Base-by-base conservation (phyloP, 2,113 vertebrate species). In the Brienomyrus longianalis region DNA sequence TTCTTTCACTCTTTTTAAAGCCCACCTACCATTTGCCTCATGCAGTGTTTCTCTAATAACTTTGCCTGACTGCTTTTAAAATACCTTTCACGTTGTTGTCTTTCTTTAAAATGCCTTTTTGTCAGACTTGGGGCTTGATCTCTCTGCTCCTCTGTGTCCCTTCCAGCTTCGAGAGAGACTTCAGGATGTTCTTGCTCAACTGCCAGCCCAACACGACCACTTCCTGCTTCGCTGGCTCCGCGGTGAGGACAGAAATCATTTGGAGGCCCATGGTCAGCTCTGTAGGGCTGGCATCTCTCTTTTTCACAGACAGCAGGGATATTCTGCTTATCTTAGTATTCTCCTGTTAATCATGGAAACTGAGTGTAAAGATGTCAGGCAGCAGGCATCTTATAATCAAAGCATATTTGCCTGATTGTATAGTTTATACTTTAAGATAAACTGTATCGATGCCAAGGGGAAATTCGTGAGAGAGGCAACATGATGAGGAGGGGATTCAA, bases 221-320 rank as follows among this genome's bases (percentile, higher is more conserved):
- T 99, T 96, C 94, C 95, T 99, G 89, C 95, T 99, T 84, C 97
- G 97, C 35, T 99, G 98, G 98, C 97, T 99, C 54, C 94, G 98
- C 97, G 98, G 98, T 99, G 91, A 96, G 95, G 54, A 47, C 6
- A 27, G 39, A 43, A 21, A 21, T 6, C 52, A 48, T 9, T 0
- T 48, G 83, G 9, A 84, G 17, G 43, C 43, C 10, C 31, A 10
- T 0, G 9, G 21, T 48, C 45, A 3, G 8, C 5, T 84, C 45
- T 51, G 62, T 62, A 66, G 5, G 21, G 80, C 27, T 7, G 15
- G 21, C 19, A n/a, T 86, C 35, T 54, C 47, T 48, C 35, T 19
- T 6, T 23, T 51, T 77, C 45, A 13, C 86, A 87, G 21, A 83
- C 27, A 13, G 48, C 17, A 15, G 23, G 23, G 5, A 21, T 21